Percentiles rank a stretch among this genome's conserved stretches.
Evolutionary conservation across 2,113 vertebrate species (phyloP).

Genomic region (Sapajus apella): DNA sequence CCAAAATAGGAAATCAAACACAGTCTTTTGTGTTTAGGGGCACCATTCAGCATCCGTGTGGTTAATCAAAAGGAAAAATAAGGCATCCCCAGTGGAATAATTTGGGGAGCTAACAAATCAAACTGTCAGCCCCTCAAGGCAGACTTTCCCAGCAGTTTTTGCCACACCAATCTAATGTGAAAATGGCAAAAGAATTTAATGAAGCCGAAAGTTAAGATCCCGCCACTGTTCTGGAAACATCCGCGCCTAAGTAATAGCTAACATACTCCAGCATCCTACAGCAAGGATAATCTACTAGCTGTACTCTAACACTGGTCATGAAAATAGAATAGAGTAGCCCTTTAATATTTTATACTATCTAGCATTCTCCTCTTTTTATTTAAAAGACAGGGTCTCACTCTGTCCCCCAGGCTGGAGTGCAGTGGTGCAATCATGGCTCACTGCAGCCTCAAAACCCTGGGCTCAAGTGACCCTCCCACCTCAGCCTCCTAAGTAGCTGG

Average conservation of each 20-base stretch:
- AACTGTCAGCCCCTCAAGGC: not conserved
- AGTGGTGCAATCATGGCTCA: too few species aligned
- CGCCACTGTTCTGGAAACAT: not conserved
- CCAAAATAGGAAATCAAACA: not conserved
- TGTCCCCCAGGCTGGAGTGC: too few species aligned
- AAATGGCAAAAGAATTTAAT: not conserved
- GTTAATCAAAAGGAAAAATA: not conserved
- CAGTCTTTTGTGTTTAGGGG: too few species aligned
- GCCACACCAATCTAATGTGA: not conserved
- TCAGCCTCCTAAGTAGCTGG: too few species aligned
- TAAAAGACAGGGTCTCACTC: too few species aligned
- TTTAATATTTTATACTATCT: not conserved
- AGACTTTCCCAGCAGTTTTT: not conserved
- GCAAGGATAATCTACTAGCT: not conserved
- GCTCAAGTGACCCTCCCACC: too few species aligned
- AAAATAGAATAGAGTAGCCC: not conserved
- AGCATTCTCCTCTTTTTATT: not conserved
- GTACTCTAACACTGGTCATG: not conserved
- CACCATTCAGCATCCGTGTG: not conserved
- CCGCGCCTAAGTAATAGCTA: not conserved
- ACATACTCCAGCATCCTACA: not conserved
- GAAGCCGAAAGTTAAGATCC: not conserved
- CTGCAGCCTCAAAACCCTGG: too few species aligned
- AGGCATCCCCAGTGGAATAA: not conserved
- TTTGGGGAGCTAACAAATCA: not conserved